Conservation (phyloP, 2,113 vertebrate species). For the Acrocephalus kingi region DNA sequence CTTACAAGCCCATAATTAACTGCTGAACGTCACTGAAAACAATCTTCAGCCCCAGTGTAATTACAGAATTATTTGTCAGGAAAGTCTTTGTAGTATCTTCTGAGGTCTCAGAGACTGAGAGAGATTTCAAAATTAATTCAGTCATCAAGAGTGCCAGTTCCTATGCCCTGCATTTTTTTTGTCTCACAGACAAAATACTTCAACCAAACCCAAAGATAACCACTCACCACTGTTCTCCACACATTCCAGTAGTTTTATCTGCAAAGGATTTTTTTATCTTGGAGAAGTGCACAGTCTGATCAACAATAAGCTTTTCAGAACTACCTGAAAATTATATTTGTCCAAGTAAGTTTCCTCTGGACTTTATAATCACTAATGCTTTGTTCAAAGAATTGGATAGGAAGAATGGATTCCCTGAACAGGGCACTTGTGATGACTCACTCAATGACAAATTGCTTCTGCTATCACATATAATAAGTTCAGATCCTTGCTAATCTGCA, state of each 20-base stretch:
- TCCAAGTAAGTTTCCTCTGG: not conserved
- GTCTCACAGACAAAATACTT: not conserved
- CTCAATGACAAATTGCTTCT: not conserved
- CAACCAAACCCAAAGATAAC: not conserved
- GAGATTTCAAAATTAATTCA: not conserved
- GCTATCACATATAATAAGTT: not conserved
- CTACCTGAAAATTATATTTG: not conserved
- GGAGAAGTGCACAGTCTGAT: not conserved
- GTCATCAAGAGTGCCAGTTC: not conserved
- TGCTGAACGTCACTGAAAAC: not conserved
- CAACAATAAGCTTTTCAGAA: not conserved
- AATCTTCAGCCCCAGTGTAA: not conserved
- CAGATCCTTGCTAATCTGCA: not conserved
- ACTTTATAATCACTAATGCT: not conserved
- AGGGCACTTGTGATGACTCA: not conserved
- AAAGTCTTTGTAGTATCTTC: not conserved
- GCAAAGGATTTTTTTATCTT: not conserved
- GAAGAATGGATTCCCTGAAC: not conserved
- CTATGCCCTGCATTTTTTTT: not conserved
- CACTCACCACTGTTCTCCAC: not conserved
- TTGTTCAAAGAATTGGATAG: not conserved
- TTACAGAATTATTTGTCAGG: not conserved
- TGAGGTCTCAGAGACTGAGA: not conserved
- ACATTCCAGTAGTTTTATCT: not conserved
- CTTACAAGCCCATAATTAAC: not conserved